phyloP scores from a whole-genome alignment of 2,113 vertebrate species.

The Phalacrocorax brasilianus region DNA sequence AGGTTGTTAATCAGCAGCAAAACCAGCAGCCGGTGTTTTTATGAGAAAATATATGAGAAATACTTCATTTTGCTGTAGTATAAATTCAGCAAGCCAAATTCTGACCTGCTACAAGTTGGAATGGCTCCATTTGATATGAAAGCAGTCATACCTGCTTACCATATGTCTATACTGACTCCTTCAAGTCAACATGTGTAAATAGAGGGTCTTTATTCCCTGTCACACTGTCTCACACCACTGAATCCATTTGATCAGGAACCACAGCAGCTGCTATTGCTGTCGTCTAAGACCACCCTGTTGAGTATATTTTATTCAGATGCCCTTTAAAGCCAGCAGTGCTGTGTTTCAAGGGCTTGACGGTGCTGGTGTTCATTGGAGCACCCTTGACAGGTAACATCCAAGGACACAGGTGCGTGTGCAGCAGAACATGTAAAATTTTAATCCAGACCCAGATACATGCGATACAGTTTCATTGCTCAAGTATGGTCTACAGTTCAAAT shows the following conservation, averaged over 20 bases:
- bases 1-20: slow-evolving; percentile 40
- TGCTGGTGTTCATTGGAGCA: not conserved
- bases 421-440: not conserved
- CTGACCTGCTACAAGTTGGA: not conserved
- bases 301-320: not conserved
- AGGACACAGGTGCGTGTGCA: not conserved
- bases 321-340: not conserved
- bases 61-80: not conserved
- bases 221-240: not conserved
- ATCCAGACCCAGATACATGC: not conserved
- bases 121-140: not conserved
- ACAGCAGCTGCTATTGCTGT: not conserved
- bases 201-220: not conserved
- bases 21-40: slow-evolving; percentile 21
- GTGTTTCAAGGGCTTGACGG: not conserved
- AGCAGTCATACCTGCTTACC: not conserved
- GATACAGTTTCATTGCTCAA: not conserved
- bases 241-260: not conserved
- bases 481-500: not conserved
- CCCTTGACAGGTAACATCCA: not conserved
- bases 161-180: not conserved
- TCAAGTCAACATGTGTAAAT: not conserved
- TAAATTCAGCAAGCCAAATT: not conserved
- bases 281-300: not conserved
- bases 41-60: not conserved